These are phyloP conservation scores for Halocynthia aurantium DNA, from an alignment of 23 tunicate genomes.

Conservation along the genomic window DNA sequence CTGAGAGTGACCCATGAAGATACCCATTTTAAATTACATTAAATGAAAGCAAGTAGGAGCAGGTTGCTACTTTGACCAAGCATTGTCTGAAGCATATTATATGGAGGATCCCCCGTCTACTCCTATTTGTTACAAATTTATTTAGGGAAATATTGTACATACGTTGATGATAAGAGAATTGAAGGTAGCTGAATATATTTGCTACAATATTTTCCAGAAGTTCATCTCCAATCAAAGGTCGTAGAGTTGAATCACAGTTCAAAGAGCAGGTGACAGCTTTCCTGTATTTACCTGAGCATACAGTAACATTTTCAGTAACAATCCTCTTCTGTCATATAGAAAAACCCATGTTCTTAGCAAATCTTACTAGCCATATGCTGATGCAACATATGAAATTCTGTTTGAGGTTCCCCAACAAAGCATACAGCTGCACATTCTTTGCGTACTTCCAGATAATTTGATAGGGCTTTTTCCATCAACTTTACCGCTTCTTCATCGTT, in stretches of 20 bases:
- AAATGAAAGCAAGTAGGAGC: too few species aligned
- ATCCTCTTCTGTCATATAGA: too few species aligned
- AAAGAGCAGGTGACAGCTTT: constrained; percentile 25
- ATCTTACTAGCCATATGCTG: constrained; percentile 2
- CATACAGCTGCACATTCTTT: constrained; percentile 57
- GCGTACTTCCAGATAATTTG: constrained; percentile 17
- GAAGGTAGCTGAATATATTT: constrained; percentile 33
- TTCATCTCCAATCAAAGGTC: constrained; percentile 28
- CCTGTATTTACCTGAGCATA: background rate
- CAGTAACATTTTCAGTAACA: too few species aligned
- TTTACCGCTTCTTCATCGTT: constrained; percentile 37
- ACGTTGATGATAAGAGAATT: constrained; percentile 41
- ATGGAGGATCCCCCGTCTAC: too few species aligned
- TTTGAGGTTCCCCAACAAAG: constrained; percentile 11
- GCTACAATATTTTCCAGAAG: constrained; percentile 28
- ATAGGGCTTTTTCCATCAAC: constrained; percentile 37
- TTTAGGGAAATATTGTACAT: background rate
- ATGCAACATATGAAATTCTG: constrained; percentile 31
- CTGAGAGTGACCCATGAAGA: too few species aligned
- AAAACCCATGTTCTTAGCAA: background rate
- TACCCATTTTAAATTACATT: too few species aligned
- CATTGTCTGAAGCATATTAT: too few species aligned
- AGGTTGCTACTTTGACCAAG: too few species aligned
- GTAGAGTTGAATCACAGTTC: constrained; percentile 41
- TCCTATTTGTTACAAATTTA: too few species aligned